A percentile compares a stretch with the other conserved stretches of the same genome.
Evolutionary conservation across 2,888 invertebrate species (phyloP).

Genomic region (Plebejus melissa): DNA sequence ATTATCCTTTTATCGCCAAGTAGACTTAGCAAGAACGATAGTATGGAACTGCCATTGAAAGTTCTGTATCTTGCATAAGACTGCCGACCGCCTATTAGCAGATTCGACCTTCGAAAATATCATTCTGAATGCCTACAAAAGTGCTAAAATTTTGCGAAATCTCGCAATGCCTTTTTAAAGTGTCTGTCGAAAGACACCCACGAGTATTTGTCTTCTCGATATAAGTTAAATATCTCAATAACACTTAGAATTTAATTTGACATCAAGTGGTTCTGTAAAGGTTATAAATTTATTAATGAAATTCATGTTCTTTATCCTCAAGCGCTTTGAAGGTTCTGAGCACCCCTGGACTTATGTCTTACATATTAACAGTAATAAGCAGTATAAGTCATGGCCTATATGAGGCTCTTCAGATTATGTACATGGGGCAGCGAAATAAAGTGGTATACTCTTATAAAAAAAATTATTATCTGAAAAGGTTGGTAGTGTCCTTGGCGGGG

Average conservation of each 20-base stretch:
- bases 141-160: slow-evolving; percentile 10
- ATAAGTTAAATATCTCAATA: not conserved
- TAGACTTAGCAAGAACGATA: not conserved
- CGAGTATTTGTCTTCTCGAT: not conserved
- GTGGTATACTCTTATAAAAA: no score
- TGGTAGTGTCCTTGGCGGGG: no score
- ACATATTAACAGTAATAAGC: no score
- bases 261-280: not conserved
- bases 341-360: no score
- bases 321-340: no score
- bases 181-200: not conserved
- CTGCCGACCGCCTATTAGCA: not conserved
- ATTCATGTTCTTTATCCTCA: not conserved
- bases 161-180: not conserved
- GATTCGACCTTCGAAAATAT: not conserved
- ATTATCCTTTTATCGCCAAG: no score
- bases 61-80: not conserved
- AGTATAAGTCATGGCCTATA: no score
- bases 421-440: no score
- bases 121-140: not conserved
- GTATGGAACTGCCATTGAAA: not conserved
- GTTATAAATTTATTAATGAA: not conserved
- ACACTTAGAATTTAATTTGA: not conserved
- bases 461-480: no score
- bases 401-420: no score